A percentile compares a stretch with the other conserved stretches of the same genome.
These are phyloP conservation scores for Chanos chanos DNA, from an alignment of 2,797 vertebrate species.

Conservation along the genomic window DNA sequence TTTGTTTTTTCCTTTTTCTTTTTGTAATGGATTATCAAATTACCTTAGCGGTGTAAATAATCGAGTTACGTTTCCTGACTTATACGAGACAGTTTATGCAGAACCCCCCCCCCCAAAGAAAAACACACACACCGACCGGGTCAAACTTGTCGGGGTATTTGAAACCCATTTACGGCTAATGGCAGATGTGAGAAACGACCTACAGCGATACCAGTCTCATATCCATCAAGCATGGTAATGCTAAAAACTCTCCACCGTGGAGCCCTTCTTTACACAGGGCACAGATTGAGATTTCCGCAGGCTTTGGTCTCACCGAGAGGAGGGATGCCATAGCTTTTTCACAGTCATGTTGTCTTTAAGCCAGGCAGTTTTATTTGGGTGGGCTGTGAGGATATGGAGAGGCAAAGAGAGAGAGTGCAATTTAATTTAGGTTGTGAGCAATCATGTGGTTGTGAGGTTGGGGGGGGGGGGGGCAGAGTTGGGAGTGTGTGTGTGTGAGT, in stretches of 20 bases:
- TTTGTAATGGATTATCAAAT: slow-evolving; percentile 64
- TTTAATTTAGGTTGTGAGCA: slow-evolving; percentile 88
- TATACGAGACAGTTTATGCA: too few relatives aligned
- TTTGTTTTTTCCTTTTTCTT: too few relatives aligned
- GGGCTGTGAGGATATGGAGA: slow-evolving; percentile 64
- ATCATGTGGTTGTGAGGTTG: slow-evolving; percentile 88
- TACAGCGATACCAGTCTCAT: slow-evolving; percentile 51
- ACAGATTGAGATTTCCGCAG: slow-evolving; percentile 32
- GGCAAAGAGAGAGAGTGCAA: slow-evolving; percentile 44
- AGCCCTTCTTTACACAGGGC: neutral
- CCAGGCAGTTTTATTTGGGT: slow-evolving; percentile 62
- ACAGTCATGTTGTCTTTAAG: slow-evolving; percentile 59
- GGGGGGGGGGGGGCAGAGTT: slow-evolving; percentile 50
- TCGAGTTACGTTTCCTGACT: slow-evolving; percentile 49
- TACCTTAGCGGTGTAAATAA: slow-evolving; percentile 52
- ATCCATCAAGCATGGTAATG: slow-evolving; percentile 49
- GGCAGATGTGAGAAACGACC: slow-evolving; percentile 50
- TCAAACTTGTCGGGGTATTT: slow-evolving; percentile 42
- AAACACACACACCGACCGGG: slow-evolving; percentile 56
- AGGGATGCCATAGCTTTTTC: slow-evolving; percentile 46
- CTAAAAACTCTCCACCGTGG: slow-evolving; percentile 3
- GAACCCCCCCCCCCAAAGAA: slow-evolving; percentile 47
- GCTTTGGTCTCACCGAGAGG: slow-evolving; percentile 33
- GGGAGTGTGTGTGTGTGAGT: slow-evolving; percentile 87
- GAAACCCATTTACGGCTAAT: slow-evolving; percentile 55